phyloP scores from a whole-genome alignment of 2,113 vertebrate species.

The Lucifuga dentata region DNA sequence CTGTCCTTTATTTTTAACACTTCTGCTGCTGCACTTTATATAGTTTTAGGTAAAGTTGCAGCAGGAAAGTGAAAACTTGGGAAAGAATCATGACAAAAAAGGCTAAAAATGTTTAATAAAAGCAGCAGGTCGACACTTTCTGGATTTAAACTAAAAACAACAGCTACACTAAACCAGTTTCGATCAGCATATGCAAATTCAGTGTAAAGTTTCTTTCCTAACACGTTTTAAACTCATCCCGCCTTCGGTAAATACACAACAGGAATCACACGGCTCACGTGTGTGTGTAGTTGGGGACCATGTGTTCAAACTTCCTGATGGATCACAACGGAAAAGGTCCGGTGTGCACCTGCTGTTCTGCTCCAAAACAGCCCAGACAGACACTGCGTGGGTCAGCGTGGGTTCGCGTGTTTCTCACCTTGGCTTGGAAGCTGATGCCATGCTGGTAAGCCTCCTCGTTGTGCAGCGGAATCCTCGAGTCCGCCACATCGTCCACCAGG shows the following conservation, averaged over 20 bases:
- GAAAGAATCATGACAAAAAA: too few relatives aligned
- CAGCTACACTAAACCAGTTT: too few relatives aligned
- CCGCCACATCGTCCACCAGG: constrained; percentile 92
- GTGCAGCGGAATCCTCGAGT: constrained; percentile 90
- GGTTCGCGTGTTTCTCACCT: constrained; percentile 80
- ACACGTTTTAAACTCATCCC: background rate
- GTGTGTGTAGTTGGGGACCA: constrained; percentile 10
- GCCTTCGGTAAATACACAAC: background rate
- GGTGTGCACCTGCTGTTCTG: constrained; percentile 53
- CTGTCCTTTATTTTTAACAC: too few relatives aligned
- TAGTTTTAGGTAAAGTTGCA: too few relatives aligned
- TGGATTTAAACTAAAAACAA: too few relatives aligned
- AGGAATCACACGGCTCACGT: too few relatives aligned
- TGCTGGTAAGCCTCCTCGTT: constrained; percentile 93
- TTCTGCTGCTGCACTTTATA: too few relatives aligned
- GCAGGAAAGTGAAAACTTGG: too few relatives aligned
- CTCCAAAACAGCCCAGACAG: background rate
- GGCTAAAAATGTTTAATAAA: too few relatives aligned
- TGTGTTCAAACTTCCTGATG: constrained; percentile 53
- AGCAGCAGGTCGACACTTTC: too few relatives aligned
- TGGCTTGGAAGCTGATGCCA: constrained; percentile 92
- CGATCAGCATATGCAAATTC: background rate
- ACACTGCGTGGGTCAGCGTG: too few relatives aligned
- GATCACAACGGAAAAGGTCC: constrained; percentile 1
- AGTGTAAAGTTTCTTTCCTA: background rate